A percentile compares a stretch with the other conserved stretches of the same genome.
These are phyloP conservation scores for Hipposideros armiger DNA, from an alignment of 2,113 vertebrate genomes.

Conservation along the genomic window DNA sequence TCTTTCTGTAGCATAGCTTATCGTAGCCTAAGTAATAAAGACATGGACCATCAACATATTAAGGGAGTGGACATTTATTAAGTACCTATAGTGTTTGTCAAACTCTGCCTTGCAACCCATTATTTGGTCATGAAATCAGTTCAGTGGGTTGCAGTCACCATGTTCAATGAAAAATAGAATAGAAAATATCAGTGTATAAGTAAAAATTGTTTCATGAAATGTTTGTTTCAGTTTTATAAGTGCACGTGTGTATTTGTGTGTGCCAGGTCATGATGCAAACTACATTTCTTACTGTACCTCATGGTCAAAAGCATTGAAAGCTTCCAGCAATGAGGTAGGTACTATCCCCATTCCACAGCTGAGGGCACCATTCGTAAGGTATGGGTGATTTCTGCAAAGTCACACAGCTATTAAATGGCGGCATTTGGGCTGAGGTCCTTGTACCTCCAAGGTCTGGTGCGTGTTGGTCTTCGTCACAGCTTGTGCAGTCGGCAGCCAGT, in stretches of 20 bases:
- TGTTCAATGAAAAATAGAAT: neutral
- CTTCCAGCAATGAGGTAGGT: neutral
- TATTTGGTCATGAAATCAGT: conserved; percentile 18
- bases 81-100: neutral
- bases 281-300: neutral
- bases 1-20: neutral
- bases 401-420: neutral
- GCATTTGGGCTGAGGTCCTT: neutral
- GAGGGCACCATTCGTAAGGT: neutral
- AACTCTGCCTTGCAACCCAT: neutral
- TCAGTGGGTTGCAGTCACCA: neutral
- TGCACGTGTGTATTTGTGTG: neutral
- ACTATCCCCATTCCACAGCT: neutral
- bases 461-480: neutral
- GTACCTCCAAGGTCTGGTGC: neutral
- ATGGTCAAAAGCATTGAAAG: neutral
- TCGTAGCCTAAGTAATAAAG: neutral
- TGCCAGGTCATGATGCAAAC: neutral
- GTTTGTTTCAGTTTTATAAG: neutral
- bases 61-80: neutral
- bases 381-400: neutral
- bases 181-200: neutral
- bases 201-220: neutral
- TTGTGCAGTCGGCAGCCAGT: neutral
- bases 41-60: neutral